Evolutionary conservation across 1,140 invertebrate species (phyloP), one percentile per base, ranked within the genome.

Genomic region (Papilio polyxenes): DNA sequence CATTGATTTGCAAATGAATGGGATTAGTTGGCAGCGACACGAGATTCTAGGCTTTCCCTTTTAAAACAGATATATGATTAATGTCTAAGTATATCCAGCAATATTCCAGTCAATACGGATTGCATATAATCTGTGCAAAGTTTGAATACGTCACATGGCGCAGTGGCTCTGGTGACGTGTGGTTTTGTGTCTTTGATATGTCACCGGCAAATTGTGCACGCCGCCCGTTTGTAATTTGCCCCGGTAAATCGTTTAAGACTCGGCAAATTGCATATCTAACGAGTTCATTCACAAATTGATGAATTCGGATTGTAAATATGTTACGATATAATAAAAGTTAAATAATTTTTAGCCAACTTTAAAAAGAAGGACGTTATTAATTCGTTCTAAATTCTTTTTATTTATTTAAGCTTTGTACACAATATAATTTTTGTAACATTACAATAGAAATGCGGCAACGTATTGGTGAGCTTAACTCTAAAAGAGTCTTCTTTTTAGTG

Each of bases 71-170:
- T 72, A 37, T n/a, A 20, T 31, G 31, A 13, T 31, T 72, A 72
- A 72, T 69, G 31, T 72, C 37, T 40, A 72, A 15, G 65, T 72
- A 72, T 37, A 40, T 72, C 31, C 31, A 72, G 65, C 23, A 72
- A 37, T 72, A 40, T 72, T 17, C 31, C 31, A 37, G 10, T 72
- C 31, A 72, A 37, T 72, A 72, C 65, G 10, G 65, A 3, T 7
- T 40, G 23, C 13, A 40, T 72, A 72, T 72, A 37, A 37, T 72
- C 65, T 40, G 65, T 37, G 65, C 13, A 37, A 11, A 72, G 65
- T 72, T 13, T 72, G 31, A 72, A 72, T 72, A 37, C 65, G 65
- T 2, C 31, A 13, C 65, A 6, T 17, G 62, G 62, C 62, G n/a
- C n/a, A 59, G 56, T 59, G 62, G 62, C 23, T 62, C 59, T 65